A percentile compares a stretch with the other conserved stretches of the same genome.
These are phyloP conservation scores for Solenodon paradoxus DNA, from an alignment of 2,113 vertebrate genomes.

Conservation along the genomic window DNA sequence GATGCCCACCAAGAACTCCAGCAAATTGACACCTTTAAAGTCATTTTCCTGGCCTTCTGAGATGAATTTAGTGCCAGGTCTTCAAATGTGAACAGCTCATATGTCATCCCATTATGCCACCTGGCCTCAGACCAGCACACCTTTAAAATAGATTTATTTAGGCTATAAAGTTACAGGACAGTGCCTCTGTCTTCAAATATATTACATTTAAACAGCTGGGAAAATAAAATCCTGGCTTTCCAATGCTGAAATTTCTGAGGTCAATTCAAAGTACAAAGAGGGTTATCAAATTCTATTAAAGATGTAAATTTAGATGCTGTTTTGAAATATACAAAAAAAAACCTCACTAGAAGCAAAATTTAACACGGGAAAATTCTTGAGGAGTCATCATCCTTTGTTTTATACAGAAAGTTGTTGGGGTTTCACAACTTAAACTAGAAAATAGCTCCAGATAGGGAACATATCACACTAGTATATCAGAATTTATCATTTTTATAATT, in stretches of 20 bases:
- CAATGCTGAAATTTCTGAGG: constrained; percentile 46
- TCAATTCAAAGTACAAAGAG: constrained; percentile 36
- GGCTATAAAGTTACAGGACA: constrained; percentile 71
- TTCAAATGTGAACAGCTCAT: constrained; percentile 70
- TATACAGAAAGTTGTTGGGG: too few relatives aligned
- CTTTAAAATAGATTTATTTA: constrained; percentile 77
- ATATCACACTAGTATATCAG: not conserved
- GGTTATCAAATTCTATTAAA: constrained; percentile 48
- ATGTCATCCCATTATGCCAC: constrained; percentile 74
- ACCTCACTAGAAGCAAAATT: not conserved
- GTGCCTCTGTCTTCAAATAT: constrained; percentile 65
- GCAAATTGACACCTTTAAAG: constrained; percentile 61
- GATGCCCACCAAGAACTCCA: constrained; percentile 62
- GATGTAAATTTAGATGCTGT: constrained; percentile 13
- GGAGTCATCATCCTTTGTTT: not conserved
- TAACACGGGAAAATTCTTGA: not conserved
- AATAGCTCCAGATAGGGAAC: not conserved
- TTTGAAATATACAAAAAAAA: constrained; percentile 28
- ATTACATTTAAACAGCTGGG: constrained; percentile 68
- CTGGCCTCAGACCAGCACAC: constrained; percentile 63
- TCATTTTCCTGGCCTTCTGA: constrained; percentile 69
- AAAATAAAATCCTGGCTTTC: constrained; percentile 67
- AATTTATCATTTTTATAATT: too few relatives aligned
- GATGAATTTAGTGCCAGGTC: constrained; percentile 53
- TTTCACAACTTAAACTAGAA: not conserved